A percentile compares a stretch with the other conserved stretches of the same genome.
Evolutionary conservation across 1,140 invertebrate species (phyloP).

Genomic region (Xylocopa sonorina): DNA sequence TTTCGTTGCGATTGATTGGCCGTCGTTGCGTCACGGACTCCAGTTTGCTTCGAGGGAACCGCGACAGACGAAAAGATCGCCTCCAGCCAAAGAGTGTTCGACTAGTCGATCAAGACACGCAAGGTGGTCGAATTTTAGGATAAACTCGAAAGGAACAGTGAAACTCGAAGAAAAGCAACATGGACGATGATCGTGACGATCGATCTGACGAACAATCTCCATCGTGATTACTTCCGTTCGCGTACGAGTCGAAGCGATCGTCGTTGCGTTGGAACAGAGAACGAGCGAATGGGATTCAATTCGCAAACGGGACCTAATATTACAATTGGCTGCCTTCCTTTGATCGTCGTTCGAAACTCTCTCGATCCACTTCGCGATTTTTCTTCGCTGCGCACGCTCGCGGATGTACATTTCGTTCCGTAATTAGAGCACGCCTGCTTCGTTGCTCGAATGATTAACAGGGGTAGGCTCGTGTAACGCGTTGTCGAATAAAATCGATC

Average conservation of each 20-base stretch:
- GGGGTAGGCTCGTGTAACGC: background rate
- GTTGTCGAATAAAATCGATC: background rate
- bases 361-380: conserved; percentile 13
- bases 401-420: background rate
- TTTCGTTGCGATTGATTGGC: conserved; percentile 2
- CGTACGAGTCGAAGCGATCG: background rate
- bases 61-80: background rate
- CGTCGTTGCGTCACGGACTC: background rate
- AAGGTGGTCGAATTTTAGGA: too few relatives aligned
- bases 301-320: conserved; percentile 35
- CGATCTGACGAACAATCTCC: background rate
- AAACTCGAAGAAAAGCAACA: too few relatives aligned
- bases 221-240: background rate
- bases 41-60: background rate
- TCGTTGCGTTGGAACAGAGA: background rate
- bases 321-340: conserved; percentile 28
- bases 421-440: background rate
- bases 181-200: background rate
- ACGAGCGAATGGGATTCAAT: background rate
- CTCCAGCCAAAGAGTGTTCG: background rate
- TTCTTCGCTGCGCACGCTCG: background rate
- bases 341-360: conserved; percentile 2
- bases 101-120: background rate
- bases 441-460: background rate
- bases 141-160: too few relatives aligned